Base-by-base conservation (phyloP, 2,888 invertebrate species). In the Eristalinus sepulchralis region DNA sequence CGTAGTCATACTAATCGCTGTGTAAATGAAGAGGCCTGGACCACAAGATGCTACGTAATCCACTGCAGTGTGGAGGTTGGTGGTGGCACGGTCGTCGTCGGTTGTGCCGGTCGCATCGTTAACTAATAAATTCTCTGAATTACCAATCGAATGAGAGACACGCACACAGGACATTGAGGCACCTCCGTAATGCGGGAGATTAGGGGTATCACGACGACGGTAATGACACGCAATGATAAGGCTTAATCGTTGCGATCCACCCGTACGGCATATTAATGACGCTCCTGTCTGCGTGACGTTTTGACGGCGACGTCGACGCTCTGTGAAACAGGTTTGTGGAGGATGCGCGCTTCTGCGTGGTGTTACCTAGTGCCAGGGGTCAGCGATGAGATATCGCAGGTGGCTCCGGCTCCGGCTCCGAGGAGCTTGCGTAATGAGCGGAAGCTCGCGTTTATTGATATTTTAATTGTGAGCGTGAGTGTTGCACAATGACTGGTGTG, bases 211-310 rank as follows among this genome's bases (percentile, higher is more conserved):
- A 72, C 76, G 67, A 80, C 57, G 76, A 68, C 66, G 71, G 72
- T 73, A 81, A 85, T 77, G 81, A 81, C 55, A 73, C 63, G 62
- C 68, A 77, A 68, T 73, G 80, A 77, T 76, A 84, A 70, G 55
- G 71, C 71, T 80, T 36, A 80, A 77, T 84, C 76, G 80, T 71
- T 67, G 57, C 17, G 76, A 57, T 71, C 67, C 62, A 76, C 67
- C n/a, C 63, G 77, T 64, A 78, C 60, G 68, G 73, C 68, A 70
- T 85, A 81, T 85, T 85, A 81, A 85, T 85, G 81, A 78, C 68
- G 64, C 81, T 72, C 68, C 17, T 8, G 67, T 76, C 71, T 67
- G 76, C 67, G 67, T 84, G 80, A 68, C 62, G 68, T 62, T 66
- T 71, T 64, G 47, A n/a, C 34, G 34, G 10, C 64, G 13, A 17